phyloP scores from a whole-genome alignment of 1,140 invertebrate genomes.

The Bombyx mandarina region DNA sequence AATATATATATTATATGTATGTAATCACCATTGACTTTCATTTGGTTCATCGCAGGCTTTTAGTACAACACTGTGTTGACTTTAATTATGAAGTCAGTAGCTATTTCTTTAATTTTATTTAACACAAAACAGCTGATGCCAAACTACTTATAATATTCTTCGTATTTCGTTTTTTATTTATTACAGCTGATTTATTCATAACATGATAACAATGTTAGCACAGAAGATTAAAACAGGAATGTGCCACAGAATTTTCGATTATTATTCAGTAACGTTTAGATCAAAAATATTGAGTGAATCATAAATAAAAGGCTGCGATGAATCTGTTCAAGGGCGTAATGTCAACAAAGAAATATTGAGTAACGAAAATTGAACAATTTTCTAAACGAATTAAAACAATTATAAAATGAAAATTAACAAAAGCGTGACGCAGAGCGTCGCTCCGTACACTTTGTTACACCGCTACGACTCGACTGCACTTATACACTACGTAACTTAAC shows the following conservation, averaged over 20 bases:
- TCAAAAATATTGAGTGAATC: too few relatives aligned
- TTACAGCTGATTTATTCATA: too few relatives aligned
- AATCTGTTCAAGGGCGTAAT: too few relatives aligned
- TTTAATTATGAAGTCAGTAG: background rate
- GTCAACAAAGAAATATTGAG: slow-evolving; percentile 8
- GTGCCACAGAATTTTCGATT: too few relatives aligned
- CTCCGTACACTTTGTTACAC: slow-evolving; percentile 63
- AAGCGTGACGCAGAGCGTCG: slow-evolving; percentile 13
- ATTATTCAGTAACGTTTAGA: too few relatives aligned
- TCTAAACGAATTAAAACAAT: slow-evolving; percentile 34
- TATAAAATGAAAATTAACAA: slow-evolving; percentile 32
- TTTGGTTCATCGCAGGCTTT: slow-evolving; percentile 3
- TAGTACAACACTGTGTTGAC: background rate
- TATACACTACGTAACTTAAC: slow-evolving; percentile 55
- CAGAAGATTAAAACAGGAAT: too few relatives aligned
- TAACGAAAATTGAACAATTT: slow-evolving; percentile 29
- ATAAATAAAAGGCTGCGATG: too few relatives aligned
- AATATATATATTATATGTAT: slow-evolving; percentile 67
- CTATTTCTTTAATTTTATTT: too few relatives aligned
- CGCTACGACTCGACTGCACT: slow-evolving; percentile 67
- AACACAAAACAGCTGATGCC: too few relatives aligned
- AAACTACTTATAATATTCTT: too few relatives aligned
- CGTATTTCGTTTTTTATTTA: too few relatives aligned
- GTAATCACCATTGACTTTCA: slow-evolving; percentile 55
- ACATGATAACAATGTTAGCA: too few relatives aligned